Percentiles rank a stretch among this genome's conserved stretches.
Conservation (phyloP, 2,113 vertebrate genomes). For the Tachysurus fulvidraco region DNA sequence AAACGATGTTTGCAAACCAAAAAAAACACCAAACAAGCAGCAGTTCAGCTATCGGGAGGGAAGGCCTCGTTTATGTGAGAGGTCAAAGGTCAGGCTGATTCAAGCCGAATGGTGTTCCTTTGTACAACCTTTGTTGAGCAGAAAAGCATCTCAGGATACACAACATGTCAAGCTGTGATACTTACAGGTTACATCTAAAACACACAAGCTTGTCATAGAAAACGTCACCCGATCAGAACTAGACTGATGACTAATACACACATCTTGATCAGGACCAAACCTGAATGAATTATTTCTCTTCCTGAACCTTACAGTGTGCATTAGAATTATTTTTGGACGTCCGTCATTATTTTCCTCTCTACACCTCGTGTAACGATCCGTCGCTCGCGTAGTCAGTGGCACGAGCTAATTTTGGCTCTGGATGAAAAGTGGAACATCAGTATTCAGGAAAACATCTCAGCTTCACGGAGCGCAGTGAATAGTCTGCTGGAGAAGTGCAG, state of each 20-base stretch:
- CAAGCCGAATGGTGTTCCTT: neutral
- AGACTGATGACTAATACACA: neutral
- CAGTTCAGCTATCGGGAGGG: neutral
- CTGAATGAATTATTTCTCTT: neutral
- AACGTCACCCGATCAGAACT: neutral
- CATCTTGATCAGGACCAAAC: neutral
- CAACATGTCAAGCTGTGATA: neutral
- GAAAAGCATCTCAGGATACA: constrained; percentile 1
- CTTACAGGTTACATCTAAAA: neutral
- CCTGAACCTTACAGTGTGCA: neutral
- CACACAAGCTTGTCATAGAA: neutral
- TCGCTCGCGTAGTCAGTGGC: neutral
- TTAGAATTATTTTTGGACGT: neutral
- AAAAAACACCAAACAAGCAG: neutral
- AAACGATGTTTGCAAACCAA: neutral
- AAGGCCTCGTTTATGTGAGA: neutral
- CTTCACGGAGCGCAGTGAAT: constrained; percentile 25
- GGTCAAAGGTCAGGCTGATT: neutral
- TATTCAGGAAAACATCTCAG: constrained; percentile 33
- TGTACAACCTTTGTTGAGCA: neutral
- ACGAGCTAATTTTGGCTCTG: constrained; percentile 22
- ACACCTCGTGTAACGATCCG: neutral
- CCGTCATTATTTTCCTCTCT: neutral
- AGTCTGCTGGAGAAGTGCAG: constrained; percentile 31
- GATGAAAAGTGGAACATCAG: constrained; percentile 14